These are phyloP conservation scores for Anguilla rostrata DNA, from an alignment of 2,113 vertebrate species.

Conservation along the genomic window DNA sequence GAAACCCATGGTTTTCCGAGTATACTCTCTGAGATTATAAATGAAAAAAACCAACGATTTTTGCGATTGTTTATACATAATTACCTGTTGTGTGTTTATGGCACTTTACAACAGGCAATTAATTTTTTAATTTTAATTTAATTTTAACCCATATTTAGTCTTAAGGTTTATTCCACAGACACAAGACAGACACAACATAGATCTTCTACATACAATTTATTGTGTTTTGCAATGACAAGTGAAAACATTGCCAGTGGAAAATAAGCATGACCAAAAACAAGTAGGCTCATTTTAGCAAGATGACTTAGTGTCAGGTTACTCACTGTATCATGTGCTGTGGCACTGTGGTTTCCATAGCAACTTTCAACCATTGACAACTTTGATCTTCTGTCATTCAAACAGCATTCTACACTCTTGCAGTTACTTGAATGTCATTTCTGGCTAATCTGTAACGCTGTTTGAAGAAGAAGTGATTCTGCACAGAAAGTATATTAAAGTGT, in stretches of 20 bases:
- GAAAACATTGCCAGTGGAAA: not conserved
- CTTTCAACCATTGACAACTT: not conserved
- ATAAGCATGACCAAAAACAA: not conserved
- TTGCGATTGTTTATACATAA: not conserved
- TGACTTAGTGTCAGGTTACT: not conserved
- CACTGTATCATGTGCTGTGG: not conserved
- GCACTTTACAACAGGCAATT: too few relatives aligned
- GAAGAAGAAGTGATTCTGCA: too few relatives aligned
- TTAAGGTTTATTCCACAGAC: not conserved
- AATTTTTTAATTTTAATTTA: too few relatives aligned
- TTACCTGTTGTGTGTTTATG: not conserved
- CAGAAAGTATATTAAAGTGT: too few relatives aligned
- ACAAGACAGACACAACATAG: not conserved
- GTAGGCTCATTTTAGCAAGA: not conserved
- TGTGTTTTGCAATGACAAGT: not conserved
- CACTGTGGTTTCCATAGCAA: slow-evolving; percentile 2
- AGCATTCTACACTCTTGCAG: not conserved
- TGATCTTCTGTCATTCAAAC: not conserved
- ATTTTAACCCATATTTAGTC: not conserved
- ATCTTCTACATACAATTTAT: not conserved
- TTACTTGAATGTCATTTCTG: too few relatives aligned
- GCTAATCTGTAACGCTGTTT: too few relatives aligned
- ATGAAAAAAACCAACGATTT: not conserved
- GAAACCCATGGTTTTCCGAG: not conserved
- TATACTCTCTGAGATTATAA: not conserved